Conservation (phyloP, 2,888 invertebrate species). For the Tenthredo livida region DNA sequence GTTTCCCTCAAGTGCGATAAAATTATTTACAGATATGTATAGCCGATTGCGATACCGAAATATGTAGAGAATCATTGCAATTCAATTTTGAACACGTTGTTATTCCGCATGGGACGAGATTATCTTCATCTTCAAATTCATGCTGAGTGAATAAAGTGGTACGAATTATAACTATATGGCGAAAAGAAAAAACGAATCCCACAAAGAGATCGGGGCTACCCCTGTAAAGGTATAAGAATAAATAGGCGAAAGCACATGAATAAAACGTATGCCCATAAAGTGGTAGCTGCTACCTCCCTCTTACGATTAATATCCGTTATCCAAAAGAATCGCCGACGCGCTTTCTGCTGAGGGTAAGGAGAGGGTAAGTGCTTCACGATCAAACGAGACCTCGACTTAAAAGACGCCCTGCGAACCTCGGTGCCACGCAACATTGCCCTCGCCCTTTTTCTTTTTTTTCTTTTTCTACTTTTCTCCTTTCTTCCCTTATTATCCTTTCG, state of each 20-base stretch:
- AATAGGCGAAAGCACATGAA: constrained; percentile 15
- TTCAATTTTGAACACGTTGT: background rate
- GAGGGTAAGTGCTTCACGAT: constrained; percentile 12
- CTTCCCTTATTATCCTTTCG: background rate
- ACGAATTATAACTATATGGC: background rate
- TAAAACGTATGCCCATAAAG: background rate
- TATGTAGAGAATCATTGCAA: background rate
- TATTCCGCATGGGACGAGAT: background rate
- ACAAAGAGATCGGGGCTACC: background rate
- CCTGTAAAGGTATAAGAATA: background rate
- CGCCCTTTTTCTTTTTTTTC: background rate
- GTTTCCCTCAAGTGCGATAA: background rate
- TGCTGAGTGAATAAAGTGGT: background rate
- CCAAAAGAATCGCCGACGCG: constrained; percentile 24
- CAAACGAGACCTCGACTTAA: constrained; percentile 34
- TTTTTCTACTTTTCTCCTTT: background rate
- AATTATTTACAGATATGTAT: background rate
- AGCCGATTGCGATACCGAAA: background rate
- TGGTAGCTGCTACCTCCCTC: background rate
- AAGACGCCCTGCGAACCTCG: constrained; percentile 22
- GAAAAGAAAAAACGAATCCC: background rate
- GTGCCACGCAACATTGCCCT: constrained; percentile 3
- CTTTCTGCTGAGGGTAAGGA: background rate
- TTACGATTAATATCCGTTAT: constrained; percentile 27
- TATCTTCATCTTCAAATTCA: background rate